Percentiles rank a stretch among this genome's conserved stretches.
Conservation (phyloP, 92 coral and sea anemone genomes). For the Porites evermanni region DNA sequence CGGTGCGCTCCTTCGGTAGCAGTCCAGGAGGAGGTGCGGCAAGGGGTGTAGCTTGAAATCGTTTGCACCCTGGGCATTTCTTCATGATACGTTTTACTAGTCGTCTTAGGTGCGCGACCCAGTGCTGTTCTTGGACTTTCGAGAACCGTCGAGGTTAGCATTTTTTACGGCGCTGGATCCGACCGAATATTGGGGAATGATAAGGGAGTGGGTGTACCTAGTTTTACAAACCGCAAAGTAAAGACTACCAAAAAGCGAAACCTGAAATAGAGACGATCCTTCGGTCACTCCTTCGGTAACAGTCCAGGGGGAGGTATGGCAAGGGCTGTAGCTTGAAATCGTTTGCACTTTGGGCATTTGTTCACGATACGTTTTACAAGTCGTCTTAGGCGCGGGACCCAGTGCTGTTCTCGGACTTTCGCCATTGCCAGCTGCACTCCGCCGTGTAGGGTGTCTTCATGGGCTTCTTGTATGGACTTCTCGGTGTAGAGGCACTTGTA, state of each 20-base stretch:
- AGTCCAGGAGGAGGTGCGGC: not conserved
- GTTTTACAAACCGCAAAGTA: too few relatives aligned
- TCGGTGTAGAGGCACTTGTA: not conserved
- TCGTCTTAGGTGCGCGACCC: not conserved
- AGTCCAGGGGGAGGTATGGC: not conserved
- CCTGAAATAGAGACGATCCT: too few relatives aligned
- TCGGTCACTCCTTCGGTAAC: not conserved
- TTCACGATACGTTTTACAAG: not conserved
- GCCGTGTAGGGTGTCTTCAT: not conserved
- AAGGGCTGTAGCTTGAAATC: not conserved
- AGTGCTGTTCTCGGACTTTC: not conserved
- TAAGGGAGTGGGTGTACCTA: too few relatives aligned
- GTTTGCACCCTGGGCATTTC: not conserved
- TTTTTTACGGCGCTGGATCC: too few relatives aligned
- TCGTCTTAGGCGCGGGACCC: slow-evolving; percentile 5
- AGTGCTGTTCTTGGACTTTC: not conserved
- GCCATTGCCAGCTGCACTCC: not conserved
- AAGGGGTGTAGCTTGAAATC: not conserved
- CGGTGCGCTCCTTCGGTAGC: not conserved
- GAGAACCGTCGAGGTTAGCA: too few relatives aligned
- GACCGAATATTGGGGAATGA: too few relatives aligned
- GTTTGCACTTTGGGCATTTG: not conserved
- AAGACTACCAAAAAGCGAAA: too few relatives aligned
- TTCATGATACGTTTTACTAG: not conserved
- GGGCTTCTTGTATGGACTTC: not conserved